Percentiles rank a stretch among this genome's conserved stretches.
These are phyloP conservation scores for Ridgeia piscesae DNA, from an alignment of 1,140 invertebrate species.

Conservation along the genomic window DNA sequence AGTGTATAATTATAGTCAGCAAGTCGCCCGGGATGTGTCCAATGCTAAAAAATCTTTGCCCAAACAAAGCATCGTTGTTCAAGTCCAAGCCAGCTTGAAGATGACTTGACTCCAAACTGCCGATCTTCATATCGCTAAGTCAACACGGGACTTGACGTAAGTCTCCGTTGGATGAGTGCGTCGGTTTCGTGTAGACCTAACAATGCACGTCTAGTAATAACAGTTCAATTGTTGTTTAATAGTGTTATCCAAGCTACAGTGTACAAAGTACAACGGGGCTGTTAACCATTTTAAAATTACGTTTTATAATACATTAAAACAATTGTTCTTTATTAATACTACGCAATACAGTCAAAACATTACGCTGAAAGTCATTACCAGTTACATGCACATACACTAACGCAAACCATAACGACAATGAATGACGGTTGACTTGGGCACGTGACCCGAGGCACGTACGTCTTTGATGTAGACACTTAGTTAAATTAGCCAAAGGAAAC, in stretches of 20 bases:
- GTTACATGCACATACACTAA: not conserved
- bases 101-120: not conserved
- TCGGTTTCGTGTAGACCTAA: not conserved
- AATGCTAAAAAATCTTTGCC: not conserved
- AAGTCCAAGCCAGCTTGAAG: not conserved
- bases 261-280: not conserved
- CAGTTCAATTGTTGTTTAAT: not conserved
- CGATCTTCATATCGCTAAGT: not conserved
- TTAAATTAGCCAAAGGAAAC: not conserved
- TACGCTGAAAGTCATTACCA: no score
- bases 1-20: no score
- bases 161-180: not conserved
- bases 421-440: not conserved
- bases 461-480: not conserved
- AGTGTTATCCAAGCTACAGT: not conserved
- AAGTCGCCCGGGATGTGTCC: not conserved
- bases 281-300: no score
- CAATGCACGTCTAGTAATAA: not conserved
- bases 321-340: no score
- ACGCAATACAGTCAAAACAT: no score
- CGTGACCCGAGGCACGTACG: not conserved
- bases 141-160: not conserved
- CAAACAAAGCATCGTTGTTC: not conserved
- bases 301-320: no score
- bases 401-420: not conserved